A percentile compares a stretch with the other conserved stretches of the same genome.
phyloP scores from a whole-genome alignment of 2,888 invertebrate species.

The Danaus chrysippus region DNA sequence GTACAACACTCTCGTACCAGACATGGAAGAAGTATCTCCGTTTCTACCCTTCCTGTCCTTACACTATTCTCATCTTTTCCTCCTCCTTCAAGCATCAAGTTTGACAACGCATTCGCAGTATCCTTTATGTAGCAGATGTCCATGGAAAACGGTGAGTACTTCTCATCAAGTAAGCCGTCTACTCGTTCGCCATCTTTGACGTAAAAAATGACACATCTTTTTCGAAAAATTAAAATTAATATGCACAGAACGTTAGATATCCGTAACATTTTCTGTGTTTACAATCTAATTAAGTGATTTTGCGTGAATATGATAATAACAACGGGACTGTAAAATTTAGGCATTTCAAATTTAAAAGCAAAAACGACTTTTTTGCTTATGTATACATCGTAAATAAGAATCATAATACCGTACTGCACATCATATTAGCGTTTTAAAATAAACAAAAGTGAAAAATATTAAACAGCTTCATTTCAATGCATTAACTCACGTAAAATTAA shows the following conservation, averaged over 20 bases:
- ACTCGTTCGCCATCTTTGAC: too few relatives aligned
- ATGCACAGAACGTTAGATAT: not conserved
- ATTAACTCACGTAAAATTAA: not conserved
- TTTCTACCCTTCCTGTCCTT: too few relatives aligned
- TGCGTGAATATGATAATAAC: constrained; percentile 45
- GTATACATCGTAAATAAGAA: not conserved
- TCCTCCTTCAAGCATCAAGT: too few relatives aligned
- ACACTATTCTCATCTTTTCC: too few relatives aligned
- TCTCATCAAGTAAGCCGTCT: too few relatives aligned
- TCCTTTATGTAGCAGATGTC: too few relatives aligned
- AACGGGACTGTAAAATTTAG: constrained; percentile 17
- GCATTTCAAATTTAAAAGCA: not conserved
- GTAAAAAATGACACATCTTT: too few relatives aligned
- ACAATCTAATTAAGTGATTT: constrained; percentile 53
- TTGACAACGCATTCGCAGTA: too few relatives aligned
- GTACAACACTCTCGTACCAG: too few relatives aligned
- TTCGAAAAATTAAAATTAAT: too few relatives aligned
- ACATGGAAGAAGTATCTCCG: too few relatives aligned
- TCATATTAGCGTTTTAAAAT: not conserved
- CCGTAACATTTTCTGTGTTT: constrained; percentile 29
- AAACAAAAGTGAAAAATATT: not conserved
- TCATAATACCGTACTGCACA: not conserved
- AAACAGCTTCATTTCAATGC: not conserved
- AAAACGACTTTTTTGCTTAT: not conserved
- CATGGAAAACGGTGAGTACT: too few relatives aligned